A percentile compares a stretch with the other conserved stretches of the same genome.
Evolutionary conservation across 1,140 invertebrate genomes (phyloP).

Genomic region (Leptopilina boulardi): DNA sequence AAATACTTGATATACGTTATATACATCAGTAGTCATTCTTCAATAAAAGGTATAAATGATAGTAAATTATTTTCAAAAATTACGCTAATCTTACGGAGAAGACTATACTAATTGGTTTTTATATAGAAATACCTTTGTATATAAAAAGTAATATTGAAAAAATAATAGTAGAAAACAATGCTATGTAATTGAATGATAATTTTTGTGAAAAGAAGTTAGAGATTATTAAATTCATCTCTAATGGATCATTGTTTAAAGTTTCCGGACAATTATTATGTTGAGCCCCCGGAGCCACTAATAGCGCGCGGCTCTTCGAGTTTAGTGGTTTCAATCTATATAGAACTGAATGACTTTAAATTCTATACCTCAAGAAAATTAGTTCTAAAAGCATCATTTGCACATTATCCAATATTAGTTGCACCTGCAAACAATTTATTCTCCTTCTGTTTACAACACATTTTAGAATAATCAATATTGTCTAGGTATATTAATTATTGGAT

Average conservation of each 20-base stretch:
- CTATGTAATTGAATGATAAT: too few species aligned
- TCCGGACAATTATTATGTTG: neutral
- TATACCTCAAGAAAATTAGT: slow-evolving; percentile 8
- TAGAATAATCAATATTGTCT: slow-evolving; percentile 4
- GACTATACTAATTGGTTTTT: too few species aligned
- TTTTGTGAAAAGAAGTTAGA: neutral
- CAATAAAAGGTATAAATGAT: too few species aligned
- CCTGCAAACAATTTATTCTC: neutral
- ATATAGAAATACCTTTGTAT: too few species aligned
- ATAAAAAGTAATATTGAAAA: too few species aligned
- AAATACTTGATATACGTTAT: too few species aligned
- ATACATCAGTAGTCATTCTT: too few species aligned
- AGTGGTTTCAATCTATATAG: slow-evolving; percentile 8
- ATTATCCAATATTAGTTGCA: slow-evolving; percentile 17
- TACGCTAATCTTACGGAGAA: too few species aligned
- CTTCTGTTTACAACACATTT: neutral
- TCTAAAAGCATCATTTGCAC: slow-evolving; percentile 20
- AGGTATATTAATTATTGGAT: too few species aligned
- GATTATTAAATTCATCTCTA: neutral
- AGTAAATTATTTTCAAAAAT: too few species aligned
- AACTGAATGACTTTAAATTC: neutral
- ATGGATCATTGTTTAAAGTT: neutral
- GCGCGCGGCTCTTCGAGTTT: neutral
- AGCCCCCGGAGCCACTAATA: slow-evolving; percentile 16
- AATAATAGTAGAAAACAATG: too few species aligned